Evolutionary conservation across 2,888 invertebrate species (phyloP), one percentile per base, ranked within the genome.

Genomic region (Halictus ligatus): DNA sequence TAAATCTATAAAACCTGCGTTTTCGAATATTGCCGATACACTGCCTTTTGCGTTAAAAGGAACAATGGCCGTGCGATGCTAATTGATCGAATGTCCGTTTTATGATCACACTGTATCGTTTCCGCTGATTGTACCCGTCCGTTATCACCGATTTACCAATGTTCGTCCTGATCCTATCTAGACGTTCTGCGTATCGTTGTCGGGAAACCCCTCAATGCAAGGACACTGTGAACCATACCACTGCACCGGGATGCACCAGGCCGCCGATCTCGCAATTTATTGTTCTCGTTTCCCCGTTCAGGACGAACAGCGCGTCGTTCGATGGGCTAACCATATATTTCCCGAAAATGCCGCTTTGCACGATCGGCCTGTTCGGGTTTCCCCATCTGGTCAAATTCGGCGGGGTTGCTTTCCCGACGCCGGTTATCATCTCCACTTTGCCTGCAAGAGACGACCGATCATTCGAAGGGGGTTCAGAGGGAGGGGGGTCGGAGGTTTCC

Each of bases 211-310:
- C 48, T 95, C 95, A 96, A 93, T 96, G 96, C 87, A 96, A 95
- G 89, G 96, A 96, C 91, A 96, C 95, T 81, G 96, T 96, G 85
- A 97, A 96, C 97, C 97, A 97, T 78, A 97, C 97, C 79, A 97
- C 95, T 86, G 96, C 96, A 87, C 96, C 96, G 35, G 97, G 97
- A 94, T 97, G 97, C 73, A 96, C 96, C 77, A 97, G 96, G 74
- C 97, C 97, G 74, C 97, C 97, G 89, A 97, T 97, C 95, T 97
- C 97, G 95, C 98, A 98, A 95, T 97, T 97, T 84, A 97, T 97
- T 73, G 97, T 97, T 93, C 97, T 96, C 86, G 97, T 97, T 91
- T 96, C 96, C 15, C 97, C 97, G 93, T 97, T 97, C 85, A 97
- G 96, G 71, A 97, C 97, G 94, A 97, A 97, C 50, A 97, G 95